Base-by-base conservation (phyloP, 2,113 vertebrate genomes). In the Micronycteris hirsuta region DNA sequence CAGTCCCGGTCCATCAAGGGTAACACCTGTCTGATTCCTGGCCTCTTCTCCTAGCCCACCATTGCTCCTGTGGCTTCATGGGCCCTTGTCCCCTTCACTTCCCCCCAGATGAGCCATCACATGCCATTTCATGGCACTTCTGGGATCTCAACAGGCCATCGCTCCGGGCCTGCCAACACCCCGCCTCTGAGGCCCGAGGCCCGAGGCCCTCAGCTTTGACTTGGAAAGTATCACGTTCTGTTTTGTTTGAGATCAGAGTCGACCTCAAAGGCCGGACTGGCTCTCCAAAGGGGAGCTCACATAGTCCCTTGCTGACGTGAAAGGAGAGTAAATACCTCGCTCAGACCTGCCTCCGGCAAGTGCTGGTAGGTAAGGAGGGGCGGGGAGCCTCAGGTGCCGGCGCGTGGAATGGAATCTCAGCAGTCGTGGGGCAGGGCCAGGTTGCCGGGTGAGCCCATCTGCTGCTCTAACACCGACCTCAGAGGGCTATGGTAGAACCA, bases 211-310 rank as follows among this genome's bases (percentile, higher is more conserved):
- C 3, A 0, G 67, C 86, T 92, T 67, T 45, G 54, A 68, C 36
- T 68, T 14, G 74, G 17, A 71, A 71, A 4, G 56, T 80, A 63
- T 71, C 56, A n/a, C 2, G 0, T 89, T 88, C 41, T 24, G 71
- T 54, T 91, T 92, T 90, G 70, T 78, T 86, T 85, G 16, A 31
- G 71, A 76, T 70, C n/a, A 73, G 61, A 54, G 20, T 36, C 38
- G 41, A 84, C 28, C 43, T 93, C 49, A 26, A 80, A 90, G 65
- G 85, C 67, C 78, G 26, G 47, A 56, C 31, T 45, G 2, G 58
- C 24, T 70, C 43, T 52, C 65, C 47, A 31, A 65, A 41, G 45
- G 41, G 82, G 33, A 65, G 63, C 7, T 3, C 71, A 22, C 31
- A 36, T 6, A 28, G 65, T 24, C 71, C 31, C 89, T 36, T 19